Conservation (phyloP, 2,113 vertebrate genomes). For the Pelecanoides urinatrix region DNA sequence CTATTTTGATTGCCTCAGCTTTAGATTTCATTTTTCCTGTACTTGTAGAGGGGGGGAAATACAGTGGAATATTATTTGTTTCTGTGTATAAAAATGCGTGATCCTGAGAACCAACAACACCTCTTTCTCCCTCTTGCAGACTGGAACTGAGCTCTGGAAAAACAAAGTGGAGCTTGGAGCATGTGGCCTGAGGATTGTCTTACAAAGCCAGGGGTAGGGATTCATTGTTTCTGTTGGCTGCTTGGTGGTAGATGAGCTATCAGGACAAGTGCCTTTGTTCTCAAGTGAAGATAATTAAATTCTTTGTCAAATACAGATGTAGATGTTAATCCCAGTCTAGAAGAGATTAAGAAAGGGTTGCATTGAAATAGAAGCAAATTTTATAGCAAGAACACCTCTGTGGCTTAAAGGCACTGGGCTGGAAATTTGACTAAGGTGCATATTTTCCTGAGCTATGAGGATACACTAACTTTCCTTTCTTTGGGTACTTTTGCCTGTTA, state of each 20-base stretch:
- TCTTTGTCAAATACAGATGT: background rate
- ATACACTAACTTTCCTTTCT: background rate
- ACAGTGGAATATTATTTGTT: background rate
- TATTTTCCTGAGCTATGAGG: background rate
- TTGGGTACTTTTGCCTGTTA: background rate
- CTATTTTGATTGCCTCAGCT: background rate
- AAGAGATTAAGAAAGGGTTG: background rate
- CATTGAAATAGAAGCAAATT: background rate
- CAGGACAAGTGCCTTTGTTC: background rate
- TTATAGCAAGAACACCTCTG: background rate
- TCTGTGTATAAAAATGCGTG: background rate
- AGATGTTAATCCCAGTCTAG: background rate
- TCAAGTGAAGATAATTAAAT: background rate
- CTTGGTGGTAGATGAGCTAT: background rate
- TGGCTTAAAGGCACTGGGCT: background rate
- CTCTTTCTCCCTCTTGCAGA: conserved; percentile 1
- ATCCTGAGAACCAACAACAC: background rate
- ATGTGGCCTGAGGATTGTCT: conserved; percentile 31
- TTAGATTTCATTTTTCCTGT: background rate
- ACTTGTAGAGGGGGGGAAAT: background rate
- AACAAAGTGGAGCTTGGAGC: conserved; percentile 27
- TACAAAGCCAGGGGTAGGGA: conserved; percentile 28
- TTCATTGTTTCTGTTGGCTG: background rate
- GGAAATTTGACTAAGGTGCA: background rate
- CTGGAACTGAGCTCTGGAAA: conserved; percentile 28